A percentile compares a stretch with the other conserved stretches of the same genome.
Conservation (phyloP, 2,797 vertebrate genomes). For the Sardinella longiceps region DNA sequence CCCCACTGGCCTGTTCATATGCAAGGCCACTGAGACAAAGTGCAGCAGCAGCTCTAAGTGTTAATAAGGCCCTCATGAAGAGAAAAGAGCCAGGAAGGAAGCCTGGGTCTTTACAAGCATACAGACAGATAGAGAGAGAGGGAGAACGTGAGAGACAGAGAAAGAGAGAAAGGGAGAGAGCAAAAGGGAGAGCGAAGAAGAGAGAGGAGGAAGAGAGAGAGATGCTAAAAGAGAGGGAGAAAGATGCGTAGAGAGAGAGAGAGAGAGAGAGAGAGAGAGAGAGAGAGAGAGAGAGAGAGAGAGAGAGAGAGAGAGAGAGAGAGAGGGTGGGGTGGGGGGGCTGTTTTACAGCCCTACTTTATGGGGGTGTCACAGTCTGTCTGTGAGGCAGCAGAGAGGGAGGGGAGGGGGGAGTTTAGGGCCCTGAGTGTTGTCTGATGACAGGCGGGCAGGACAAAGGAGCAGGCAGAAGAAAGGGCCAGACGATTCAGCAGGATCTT, state of each 20-base stretch:
- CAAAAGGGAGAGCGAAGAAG: neutral
- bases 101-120: slow-evolving; percentile 9
- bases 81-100: neutral
- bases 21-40: neutral
- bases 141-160: neutral
- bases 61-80: slow-evolving; percentile 8
- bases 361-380: no score
- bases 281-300: neutral
- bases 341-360: no score
- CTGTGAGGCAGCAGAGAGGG: no score
- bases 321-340: no score
- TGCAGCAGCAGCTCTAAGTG: neutral
- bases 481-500: slow-evolving; percentile 36
- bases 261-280: neutral
- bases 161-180: neutral
- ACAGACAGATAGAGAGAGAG: neutral
- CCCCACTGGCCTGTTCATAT: slow-evolving; percentile 18
- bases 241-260: neutral
- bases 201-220: slow-evolving; percentile 18
- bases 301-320: no score
- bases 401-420: no score
- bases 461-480: neutral
- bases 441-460: neutral
- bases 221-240: neutral
- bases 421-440: slow-evolving; percentile 2